Conservation (phyloP, 2,888 invertebrate species). For the Cryptocheilus praepositus region DNA sequence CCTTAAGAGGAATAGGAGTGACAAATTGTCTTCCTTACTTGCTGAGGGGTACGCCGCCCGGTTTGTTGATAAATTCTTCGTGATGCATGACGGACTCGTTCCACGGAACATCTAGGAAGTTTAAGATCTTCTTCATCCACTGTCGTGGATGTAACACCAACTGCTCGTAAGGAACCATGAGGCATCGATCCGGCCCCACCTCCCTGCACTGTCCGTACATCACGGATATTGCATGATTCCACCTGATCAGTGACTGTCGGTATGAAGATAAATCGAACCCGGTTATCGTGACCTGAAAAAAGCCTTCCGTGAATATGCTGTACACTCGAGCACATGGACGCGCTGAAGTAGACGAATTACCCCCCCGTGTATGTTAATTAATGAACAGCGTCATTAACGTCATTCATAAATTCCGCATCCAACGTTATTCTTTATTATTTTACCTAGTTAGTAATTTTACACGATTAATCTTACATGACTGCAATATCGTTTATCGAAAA, state of each 20-base stretch:
- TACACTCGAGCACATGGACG: no score
- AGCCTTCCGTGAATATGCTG: background rate
- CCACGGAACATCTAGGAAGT: slow-evolving; percentile 95
- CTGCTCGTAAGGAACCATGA: slow-evolving; percentile 97
- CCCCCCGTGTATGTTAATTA: no score
- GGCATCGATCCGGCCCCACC: slow-evolving; percentile 85
- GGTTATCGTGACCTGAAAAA: slow-evolving; percentile 83
- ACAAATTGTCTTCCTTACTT: slow-evolving; percentile 81
- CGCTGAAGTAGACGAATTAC: no score
- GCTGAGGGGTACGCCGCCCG: slow-evolving; percentile 94
- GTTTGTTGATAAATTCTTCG: slow-evolving; percentile 97
- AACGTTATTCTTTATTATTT: no score
- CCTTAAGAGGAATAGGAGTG: background rate
- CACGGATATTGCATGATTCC: slow-evolving; percentile 95
- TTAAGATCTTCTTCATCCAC: slow-evolving; percentile 91
- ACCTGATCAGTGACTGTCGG: slow-evolving; percentile 95
- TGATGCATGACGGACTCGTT: slow-evolving; percentile 97
- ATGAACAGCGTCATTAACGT: no score
- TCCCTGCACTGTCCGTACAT: slow-evolving; percentile 96
- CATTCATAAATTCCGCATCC: no score
- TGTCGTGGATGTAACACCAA: slow-evolving; percentile 94
- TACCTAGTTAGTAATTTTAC: no score
- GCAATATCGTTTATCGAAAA: no score
- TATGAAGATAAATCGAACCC: slow-evolving; percentile 97
- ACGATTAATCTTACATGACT: no score